These are phyloP conservation scores for Malachius bipustulatus DNA, from an alignment of 2,888 invertebrate genomes.

Conservation along the genomic window DNA sequence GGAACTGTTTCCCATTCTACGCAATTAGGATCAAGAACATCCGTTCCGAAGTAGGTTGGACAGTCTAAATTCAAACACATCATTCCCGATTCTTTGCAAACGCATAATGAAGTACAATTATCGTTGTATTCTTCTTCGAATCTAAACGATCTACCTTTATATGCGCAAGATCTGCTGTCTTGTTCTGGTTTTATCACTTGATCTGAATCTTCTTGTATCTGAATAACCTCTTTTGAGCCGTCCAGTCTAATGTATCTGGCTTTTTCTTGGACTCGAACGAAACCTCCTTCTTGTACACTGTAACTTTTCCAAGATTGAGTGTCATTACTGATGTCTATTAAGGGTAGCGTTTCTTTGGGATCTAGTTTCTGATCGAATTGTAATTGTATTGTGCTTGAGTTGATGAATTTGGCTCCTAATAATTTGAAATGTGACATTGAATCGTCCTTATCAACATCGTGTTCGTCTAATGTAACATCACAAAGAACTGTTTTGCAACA, in stretches of 20 bases:
- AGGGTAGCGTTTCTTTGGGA: conserved; percentile 27
- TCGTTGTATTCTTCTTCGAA: conserved; percentile 68
- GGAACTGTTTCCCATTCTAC: conserved; percentile 78
- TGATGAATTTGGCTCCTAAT: conserved; percentile 31
- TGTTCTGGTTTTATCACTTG: too few relatives aligned
- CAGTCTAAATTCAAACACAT: conserved; percentile 74
- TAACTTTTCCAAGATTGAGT: conserved; percentile 37
- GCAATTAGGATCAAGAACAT: conserved; percentile 72
- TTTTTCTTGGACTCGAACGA: conserved; percentile 25
- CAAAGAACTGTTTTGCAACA: conserved; percentile 81
- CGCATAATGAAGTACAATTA: conserved; percentile 67
- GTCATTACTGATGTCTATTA: conserved; percentile 37
- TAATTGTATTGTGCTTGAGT: conserved; percentile 34
- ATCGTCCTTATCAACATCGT: conserved; percentile 42
- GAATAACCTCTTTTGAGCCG: conserved; percentile 29
- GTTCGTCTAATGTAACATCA: conserved; percentile 69
- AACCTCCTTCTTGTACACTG: conserved; percentile 31
- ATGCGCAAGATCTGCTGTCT: conserved; percentile 25
- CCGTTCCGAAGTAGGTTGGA: conserved; percentile 73
- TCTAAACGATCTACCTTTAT: conserved; percentile 29
- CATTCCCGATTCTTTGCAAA: conserved; percentile 56
- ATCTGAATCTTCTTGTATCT: conserved; percentile 23
- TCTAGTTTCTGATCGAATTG: conserved; percentile 33
- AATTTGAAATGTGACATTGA: conserved; percentile 26
- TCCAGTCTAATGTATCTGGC: conserved; percentile 32